Base-by-base conservation (phyloP, 2,888 invertebrate genomes). In the Creontiades dilutus region DNA sequence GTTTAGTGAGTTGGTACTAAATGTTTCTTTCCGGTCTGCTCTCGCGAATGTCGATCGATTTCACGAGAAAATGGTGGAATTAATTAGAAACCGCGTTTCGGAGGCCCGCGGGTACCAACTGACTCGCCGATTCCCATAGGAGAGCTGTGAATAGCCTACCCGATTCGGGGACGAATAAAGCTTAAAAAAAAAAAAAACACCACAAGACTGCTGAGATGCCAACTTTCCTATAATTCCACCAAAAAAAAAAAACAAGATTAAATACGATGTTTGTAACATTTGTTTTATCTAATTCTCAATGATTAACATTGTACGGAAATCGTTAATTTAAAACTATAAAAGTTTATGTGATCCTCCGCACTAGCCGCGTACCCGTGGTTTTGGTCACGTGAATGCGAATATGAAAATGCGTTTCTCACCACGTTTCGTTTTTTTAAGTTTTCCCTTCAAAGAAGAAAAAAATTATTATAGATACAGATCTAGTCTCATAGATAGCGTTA, bases 161-260 rank as follows among this genome's bases (percentile, higher is more conserved):
- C 12, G 23, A 2, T 82, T 81, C 57, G 28, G n/a, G 55, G 61
- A 61, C 28, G 47, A 86, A 68, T 19, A 46, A 85, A 86, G 7
- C 37, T 16, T 12, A 76, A 14, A 88, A 16, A 4, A 27, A 55
- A 68, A 28, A 27, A 46, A 86, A 76, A 86, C 76, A 75, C 86
- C 88, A 88, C 88, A 88, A 88, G 88, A 88, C 88, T 88, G 88
- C 88, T 78, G 88, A 88, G 88, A 78, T 88, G 88, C 88, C 88
- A 88, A 88, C 88, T 78, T 88, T 88, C 88, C 80, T 78, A 78
- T 88, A 78, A 88, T 88, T 88, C 88, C 88, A 88, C 78, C 88
- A 88, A 48, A 75, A 19, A 1, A 85, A 85, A 48, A n/a, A 68
- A 61, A 61, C 11, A 57, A 61, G 13, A 48, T 48, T 48, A 48